These are phyloP conservation scores for Tor tambroides DNA, from an alignment of 2,113 vertebrate genomes.

Conservation along the genomic window DNA sequence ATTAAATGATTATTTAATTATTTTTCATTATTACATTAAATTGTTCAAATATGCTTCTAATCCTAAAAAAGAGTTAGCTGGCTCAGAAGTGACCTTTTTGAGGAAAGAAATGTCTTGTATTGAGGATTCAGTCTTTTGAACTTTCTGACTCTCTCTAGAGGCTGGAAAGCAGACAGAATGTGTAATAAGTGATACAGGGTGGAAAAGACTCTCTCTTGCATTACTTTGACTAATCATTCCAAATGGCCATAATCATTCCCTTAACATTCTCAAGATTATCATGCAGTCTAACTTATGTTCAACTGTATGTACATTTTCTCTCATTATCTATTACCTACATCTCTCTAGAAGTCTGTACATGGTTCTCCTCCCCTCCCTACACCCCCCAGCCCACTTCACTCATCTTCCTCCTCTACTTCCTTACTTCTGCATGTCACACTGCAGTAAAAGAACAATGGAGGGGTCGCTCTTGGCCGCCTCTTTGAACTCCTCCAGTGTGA, in stretches of 20 bases:
- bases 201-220: constrained; percentile 15
- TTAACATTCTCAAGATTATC: neutral
- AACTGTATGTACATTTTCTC: constrained; percentile 51
- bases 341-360: constrained; percentile 44
- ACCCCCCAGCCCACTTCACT: constrained; percentile 3
- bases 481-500: constrained; percentile 97
- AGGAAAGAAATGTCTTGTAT: constrained; percentile 4
- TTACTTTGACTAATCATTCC: constrained; percentile 4
- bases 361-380: constrained; percentile 19
- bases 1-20: neutral
- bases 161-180: constrained; percentile 13
- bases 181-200: constrained; percentile 2
- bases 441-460: constrained; percentile 94
- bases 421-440: constrained; percentile 99
- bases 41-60: neutral
- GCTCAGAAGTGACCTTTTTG: neutral
- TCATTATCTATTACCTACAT: constrained; percentile 50
- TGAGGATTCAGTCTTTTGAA: neutral
- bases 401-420: constrained; percentile 43
- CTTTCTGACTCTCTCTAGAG: constrained; percentile 8
- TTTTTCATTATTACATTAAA: neutral
- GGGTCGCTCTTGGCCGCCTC: constrained; percentile 96
- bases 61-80: neutral
- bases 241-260: neutral
- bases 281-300: constrained; percentile 19